phyloP scores from a whole-genome alignment of 1,140 invertebrate species.

The Drosophila orena region DNA sequence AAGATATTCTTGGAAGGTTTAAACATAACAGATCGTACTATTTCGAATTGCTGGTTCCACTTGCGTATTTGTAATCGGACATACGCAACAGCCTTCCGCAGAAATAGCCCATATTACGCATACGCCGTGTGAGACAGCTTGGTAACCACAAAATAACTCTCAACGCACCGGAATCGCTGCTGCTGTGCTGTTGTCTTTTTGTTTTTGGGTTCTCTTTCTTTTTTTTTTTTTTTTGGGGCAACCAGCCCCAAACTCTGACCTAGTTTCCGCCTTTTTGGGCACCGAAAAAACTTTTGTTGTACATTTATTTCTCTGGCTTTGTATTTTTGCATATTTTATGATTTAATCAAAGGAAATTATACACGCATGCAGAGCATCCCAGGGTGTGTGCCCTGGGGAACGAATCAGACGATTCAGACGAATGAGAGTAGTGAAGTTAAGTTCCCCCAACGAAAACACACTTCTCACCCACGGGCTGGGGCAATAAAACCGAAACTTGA shows the following conservation, averaged over 20 bases:
- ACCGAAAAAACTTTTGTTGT: constrained; percentile 59
- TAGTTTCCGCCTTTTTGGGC: constrained; percentile 78
- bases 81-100: constrained; percentile 1
- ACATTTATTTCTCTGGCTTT: constrained; percentile 34
- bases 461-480: constrained; percentile 19
- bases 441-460: constrained; percentile 20
- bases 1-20: not conserved
- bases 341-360: constrained; percentile 83
- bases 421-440: not conserved
- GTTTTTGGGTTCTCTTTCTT: not conserved
- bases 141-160: constrained; percentile 31
- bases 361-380: constrained; percentile 61
- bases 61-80: not conserved
- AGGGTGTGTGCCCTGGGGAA: constrained; percentile 56
- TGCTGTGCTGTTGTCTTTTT: constrained; percentile 13
- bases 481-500: constrained; percentile 81
- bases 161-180: constrained; percentile 18
- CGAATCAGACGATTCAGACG: constrained; percentile 26
- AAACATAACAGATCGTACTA: not conserved
- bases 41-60: not conserved
- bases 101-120: constrained; percentile 45
- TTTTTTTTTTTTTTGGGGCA: constrained; percentile 26
- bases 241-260: constrained; percentile 68
- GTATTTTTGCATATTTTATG: constrained; percentile 78
- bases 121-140: constrained; percentile 57